phyloP scores from a whole-genome alignment of 2,888 invertebrate species.

The Apantesis nais region DNA sequence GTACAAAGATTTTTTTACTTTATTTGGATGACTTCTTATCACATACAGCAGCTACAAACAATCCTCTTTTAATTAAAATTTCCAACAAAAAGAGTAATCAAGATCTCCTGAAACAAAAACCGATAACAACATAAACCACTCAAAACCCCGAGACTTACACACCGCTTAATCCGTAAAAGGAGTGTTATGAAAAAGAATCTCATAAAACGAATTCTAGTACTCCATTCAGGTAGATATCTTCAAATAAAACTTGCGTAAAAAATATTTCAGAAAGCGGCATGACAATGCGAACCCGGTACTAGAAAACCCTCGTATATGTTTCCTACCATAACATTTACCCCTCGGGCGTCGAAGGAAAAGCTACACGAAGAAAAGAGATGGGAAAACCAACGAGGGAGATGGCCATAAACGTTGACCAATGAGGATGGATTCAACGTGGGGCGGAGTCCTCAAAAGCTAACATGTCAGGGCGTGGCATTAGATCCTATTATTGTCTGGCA shows the following conservation, averaged over 20 bases:
- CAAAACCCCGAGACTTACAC: conserved; percentile 60
- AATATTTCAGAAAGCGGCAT: conserved; percentile 74
- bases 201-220: conserved; percentile 82
- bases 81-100: neutral
- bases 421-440: conserved; percentile 52
- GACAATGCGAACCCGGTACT: conserved; percentile 77
- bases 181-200: conserved; percentile 73
- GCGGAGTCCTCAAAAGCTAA: conserved; percentile 82
- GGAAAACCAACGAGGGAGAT: conserved; percentile 54
- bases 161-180: conserved; percentile 75
- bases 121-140: conserved; percentile 50
- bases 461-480: conserved; percentile 85
- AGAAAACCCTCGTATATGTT: conserved; percentile 85
- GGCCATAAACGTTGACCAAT: conserved; percentile 65
- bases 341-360: conserved; percentile 83
- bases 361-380: conserved; percentile 69
- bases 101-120: conserved; percentile 4
- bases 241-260: conserved; percentile 81
- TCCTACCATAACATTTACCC: conserved; percentile 86
- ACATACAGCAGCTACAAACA: neutral
- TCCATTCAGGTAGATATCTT: conserved; percentile 82
- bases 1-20: neutral
- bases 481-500: conserved; percentile 87
- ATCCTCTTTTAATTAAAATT: neutral
- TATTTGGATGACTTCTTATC: neutral